Conservation (phyloP, 2,113 vertebrate genomes). For the Leucoraja erinaceus region DNA sequence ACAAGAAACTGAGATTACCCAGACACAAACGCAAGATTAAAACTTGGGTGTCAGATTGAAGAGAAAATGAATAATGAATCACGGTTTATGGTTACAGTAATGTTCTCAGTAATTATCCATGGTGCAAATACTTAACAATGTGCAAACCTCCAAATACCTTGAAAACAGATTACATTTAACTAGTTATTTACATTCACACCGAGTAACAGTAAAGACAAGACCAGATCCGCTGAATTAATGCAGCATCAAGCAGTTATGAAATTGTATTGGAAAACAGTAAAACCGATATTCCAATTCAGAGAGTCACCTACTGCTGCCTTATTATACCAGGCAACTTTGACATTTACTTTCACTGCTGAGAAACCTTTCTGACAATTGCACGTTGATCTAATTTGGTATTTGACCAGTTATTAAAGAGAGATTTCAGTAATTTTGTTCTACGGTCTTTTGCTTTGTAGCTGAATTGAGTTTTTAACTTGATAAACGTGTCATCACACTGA, state of each 20-base stretch:
- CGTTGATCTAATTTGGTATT: background rate
- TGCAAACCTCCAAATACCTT: slow-evolving; percentile 16
- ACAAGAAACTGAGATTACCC: background rate
- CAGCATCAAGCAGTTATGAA: background rate
- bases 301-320: slow-evolving; percentile 27
- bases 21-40: background rate
- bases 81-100: background rate
- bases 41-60: background rate
- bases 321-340: slow-evolving; percentile 10
- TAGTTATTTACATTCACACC: background rate
- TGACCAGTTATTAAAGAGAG: background rate
- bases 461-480: background rate
- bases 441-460: background rate
- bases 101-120: slow-evolving; percentile 7
- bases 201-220: background rate
- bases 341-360: background rate
- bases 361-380: background rate
- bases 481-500: background rate
- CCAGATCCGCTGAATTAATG: background rate
- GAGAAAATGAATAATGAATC: background rate
- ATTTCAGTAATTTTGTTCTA: background rate
- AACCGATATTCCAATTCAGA: slow-evolving; percentile 16
- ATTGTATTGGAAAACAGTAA: background rate
- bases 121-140: background rate
- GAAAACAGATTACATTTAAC: slow-evolving; percentile 2